phyloP scores from a whole-genome alignment of 2,797 vertebrate species.

The Sphenodon punctatus region DNA sequence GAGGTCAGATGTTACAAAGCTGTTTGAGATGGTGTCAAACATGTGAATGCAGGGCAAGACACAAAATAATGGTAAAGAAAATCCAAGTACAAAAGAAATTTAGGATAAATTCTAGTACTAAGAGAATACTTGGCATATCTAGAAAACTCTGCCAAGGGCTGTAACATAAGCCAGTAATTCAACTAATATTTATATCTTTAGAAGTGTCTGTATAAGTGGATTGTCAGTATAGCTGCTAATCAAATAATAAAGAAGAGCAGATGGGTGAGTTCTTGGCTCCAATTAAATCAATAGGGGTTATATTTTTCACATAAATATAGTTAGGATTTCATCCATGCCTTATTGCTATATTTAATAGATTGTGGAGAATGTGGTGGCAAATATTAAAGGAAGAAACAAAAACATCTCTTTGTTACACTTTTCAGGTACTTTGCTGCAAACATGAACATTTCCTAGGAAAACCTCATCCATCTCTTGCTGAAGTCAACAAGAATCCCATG shows the following conservation, averaged over 20 bases:
- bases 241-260: background rate
- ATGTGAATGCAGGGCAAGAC: background rate
- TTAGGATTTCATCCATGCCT: background rate
- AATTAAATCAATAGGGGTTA: background rate
- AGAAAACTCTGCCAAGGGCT: background rate
- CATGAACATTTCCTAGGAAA: slow-evolving; percentile 8
- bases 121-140: fast-evolving
- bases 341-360: background rate
- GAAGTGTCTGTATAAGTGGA: background rate
- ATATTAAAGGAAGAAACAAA: background rate
- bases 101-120: background rate
- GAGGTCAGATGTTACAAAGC: background rate
- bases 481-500: background rate
- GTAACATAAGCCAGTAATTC: background rate
- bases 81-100: background rate
- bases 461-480: background rate
- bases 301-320: background rate
- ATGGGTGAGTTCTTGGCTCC: background rate
- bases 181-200: background rate
- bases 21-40: background rate
- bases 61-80: background rate
- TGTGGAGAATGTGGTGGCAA: background rate
- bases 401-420: background rate
- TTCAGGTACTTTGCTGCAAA: slow-evolving; percentile 26
- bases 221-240: background rate